Conservation (phyloP, 2,888 invertebrate species). For the Megalurothrips usitatus region DNA sequence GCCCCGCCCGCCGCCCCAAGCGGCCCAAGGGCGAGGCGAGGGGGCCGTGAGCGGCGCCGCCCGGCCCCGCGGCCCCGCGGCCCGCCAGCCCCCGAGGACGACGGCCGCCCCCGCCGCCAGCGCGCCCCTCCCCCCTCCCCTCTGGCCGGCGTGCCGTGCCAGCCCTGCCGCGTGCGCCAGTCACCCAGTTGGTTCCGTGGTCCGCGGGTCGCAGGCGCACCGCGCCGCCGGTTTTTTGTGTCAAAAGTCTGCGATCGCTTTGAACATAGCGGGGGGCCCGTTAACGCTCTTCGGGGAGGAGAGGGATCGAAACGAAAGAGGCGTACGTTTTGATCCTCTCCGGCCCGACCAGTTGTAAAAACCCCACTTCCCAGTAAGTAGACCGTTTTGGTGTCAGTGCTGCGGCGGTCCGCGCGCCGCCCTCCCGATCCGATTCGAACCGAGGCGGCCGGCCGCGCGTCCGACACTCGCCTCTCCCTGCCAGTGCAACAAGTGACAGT, state of each 20-base stretch:
- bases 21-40: not conserved
- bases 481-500: constrained; percentile 16
- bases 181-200: constrained; percentile 21
- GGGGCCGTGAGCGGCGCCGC: not conserved
- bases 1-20: not conserved
- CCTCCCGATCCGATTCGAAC: too few species aligned
- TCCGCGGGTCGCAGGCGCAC: constrained; percentile 23
- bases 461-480: not conserved
- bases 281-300: not conserved
- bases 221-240: constrained; percentile 21
- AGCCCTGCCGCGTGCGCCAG: not conserved
- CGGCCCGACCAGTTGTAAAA: not conserved
- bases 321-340: constrained; percentile 2
- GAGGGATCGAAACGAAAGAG: not conserved
- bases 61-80: not conserved
- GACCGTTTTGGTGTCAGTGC: not conserved
- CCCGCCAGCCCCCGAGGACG: not conserved
- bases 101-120: not conserved
- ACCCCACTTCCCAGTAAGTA: constrained; percentile 19
- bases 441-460: too few species aligned
- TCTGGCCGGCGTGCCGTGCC: not conserved
- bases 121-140: not conserved
- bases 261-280: constrained; percentile 2
- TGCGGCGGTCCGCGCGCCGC: too few species aligned
- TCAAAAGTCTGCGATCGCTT: constrained; percentile 24